Base-by-base conservation (phyloP, 2,888 invertebrate genomes). In the Neelides folsomi region DNA sequence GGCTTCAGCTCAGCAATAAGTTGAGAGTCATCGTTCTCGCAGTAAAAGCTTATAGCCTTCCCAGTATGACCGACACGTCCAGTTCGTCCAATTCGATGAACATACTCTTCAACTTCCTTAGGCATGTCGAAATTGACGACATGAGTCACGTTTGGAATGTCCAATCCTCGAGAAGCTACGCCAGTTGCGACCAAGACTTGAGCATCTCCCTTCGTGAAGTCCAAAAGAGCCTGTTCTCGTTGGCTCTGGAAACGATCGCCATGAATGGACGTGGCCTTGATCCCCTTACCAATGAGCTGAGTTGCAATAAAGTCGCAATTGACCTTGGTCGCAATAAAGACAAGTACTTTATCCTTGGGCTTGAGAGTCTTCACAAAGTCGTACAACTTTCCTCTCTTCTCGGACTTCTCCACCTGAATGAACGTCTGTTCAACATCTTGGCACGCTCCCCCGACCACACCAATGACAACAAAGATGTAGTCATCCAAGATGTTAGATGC, bases 401-500 rank as follows among this genome's bases (percentile, higher is more conserved):
- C 80, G 39, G 78, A 79, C 57, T 80, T 79, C 1, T 76, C 71
- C 0, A 85, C 81, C 67, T 83, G 75, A 43, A 77, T 73, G 64
- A 89, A 79, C 1, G 73, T 75, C 69, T 97, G 97, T 51, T 82
- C 79, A 0, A 97, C 92, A 70, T 97, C 94, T 0, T 81, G 70
- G 66, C 89, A 92, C 7, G 95, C 95, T 1, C 90, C 87, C 1
- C 97, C 97, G 0, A 97, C 83, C 9, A 86, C 81, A 41, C 95
- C 97, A 15, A 95, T 83, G 0, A 86, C 79, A 7, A 94, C 76
- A 67, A 93, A 94, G n/a, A 90, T 68, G 68, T 94, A 93, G 52
- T 80, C 72, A 19, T 71, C 68, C 13, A 95, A 72, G 69, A 86
- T 93, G 47, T 82, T 78, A 0, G 77, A 77, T 0, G 92, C 90